These are phyloP conservation scores for Drosophila athabasca DNA, from an alignment of 1,140 invertebrate species.

Conservation along the genomic window DNA sequence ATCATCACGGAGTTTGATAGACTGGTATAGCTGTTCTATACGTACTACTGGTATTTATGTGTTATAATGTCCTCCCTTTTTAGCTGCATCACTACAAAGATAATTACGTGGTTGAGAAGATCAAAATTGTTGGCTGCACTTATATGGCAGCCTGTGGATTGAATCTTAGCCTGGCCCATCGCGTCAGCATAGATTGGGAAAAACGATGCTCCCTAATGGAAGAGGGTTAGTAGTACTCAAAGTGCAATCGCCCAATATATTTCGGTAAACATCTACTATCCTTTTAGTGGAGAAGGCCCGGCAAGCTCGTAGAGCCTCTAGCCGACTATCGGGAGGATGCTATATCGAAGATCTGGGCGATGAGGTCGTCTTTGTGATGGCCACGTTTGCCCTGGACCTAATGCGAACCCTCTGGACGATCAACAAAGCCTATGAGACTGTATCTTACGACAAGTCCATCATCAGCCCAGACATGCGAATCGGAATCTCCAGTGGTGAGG, in stretches of 20 bases:
- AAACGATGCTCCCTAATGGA: background rate
- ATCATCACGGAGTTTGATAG: slow-evolving; percentile 95
- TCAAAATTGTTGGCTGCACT: slow-evolving; percentile 96
- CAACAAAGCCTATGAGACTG: slow-evolving; percentile 27
- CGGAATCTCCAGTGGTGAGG: slow-evolving; percentile 92
- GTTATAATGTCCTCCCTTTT: background rate
- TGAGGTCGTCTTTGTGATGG: slow-evolving; percentile 55
- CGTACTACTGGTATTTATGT: background rate
- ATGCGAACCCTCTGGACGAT: slow-evolving; percentile 44
- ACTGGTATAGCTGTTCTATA: slow-evolving; percentile 46
- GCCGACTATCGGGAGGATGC: background rate
- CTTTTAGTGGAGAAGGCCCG: slow-evolving; percentile 9
- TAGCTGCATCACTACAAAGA: slow-evolving; percentile 43
- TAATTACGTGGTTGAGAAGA: slow-evolving; percentile 89
- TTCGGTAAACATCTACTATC: background rate
- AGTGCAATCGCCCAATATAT: background rate
- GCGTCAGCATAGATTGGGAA: background rate
- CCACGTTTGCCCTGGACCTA: slow-evolving; percentile 58
- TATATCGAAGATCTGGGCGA: background rate
- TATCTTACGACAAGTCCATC: background rate
- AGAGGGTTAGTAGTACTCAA: background rate
- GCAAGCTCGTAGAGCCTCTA: background rate
- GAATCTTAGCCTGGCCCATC: slow-evolving; percentile 81
- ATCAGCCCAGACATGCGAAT: slow-evolving; percentile 40
- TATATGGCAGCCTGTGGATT: slow-evolving; percentile 97